These are phyloP conservation scores for Philereme vetulata DNA, from an alignment of 2,888 invertebrate genomes.

Conservation along the genomic window DNA sequence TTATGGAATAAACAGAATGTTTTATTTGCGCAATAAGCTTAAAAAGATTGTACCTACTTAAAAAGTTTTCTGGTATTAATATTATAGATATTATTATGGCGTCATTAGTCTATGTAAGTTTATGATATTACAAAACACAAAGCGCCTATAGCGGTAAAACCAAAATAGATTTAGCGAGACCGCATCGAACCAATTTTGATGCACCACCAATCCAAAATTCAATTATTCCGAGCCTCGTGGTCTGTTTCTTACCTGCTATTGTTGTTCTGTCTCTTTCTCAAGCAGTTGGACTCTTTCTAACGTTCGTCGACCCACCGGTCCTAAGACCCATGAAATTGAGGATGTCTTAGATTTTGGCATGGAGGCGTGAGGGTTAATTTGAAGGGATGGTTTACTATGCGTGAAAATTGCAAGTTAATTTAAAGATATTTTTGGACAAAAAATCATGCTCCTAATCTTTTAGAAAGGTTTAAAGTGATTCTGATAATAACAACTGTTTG, in stretches of 20 bases:
- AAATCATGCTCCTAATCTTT: not conserved
- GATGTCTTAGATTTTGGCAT: constrained; percentile 18
- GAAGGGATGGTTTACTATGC: constrained; percentile 7
- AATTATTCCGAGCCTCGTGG: constrained; percentile 36
- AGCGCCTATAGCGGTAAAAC: constrained; percentile 17
- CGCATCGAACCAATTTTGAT: constrained; percentile 32
- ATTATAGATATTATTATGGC: no score
- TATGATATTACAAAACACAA: no score
- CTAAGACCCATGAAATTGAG: constrained; percentile 22
- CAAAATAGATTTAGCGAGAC: constrained; percentile 33
- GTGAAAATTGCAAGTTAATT: constrained; percentile 14
- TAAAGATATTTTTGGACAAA: constrained; percentile 5
- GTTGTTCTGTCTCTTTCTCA: constrained; percentile 49
- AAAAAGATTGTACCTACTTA: no score
- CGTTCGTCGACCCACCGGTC: constrained; percentile 43
- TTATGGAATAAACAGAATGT: no score
- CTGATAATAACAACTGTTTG: no score
- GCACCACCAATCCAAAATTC: constrained; percentile 38
- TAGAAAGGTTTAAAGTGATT: no score
- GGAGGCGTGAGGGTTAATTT: constrained; percentile 22
- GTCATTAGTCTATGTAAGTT: no score
- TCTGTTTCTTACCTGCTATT: constrained; percentile 62
- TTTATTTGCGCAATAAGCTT: no score
- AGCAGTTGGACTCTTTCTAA: constrained; percentile 20
- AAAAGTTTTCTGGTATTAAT: no score